Base-by-base conservation (phyloP, 2,113 vertebrate genomes). In the Salvator merianae region DNA sequence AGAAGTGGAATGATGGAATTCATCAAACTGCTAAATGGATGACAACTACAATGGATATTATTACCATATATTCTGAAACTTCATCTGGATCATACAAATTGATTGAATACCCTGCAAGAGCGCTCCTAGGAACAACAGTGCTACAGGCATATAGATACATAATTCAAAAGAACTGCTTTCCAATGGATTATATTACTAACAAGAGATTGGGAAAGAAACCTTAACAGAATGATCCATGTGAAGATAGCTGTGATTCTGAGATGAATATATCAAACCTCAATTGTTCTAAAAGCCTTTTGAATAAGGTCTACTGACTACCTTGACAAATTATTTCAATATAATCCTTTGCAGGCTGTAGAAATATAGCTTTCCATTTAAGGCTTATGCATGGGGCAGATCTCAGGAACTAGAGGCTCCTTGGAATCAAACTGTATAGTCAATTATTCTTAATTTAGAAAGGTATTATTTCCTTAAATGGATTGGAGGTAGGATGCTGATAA, bases 31-130 rank as follows among this genome's bases (percentile, higher is more conserved):
- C 32, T 73, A 40, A 83, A 88, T 77, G 89, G 66, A 89, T 89
- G 68, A 71, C 34, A 88, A 74, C 83, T 86, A 53, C 55, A 89
- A 91, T 88, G 77, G 30, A 77, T 90, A 85, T 78, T 82, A 71
- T 83, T 86, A 78, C 81, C 38, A 53, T 78, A 53, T 63, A 78
- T 69, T 43, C 24, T n/a, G 84, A 79, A 91, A 38, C n/a, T 77
- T 88, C 82, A 86, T 86, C 68, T n/a, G 76, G 47, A 74, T 77
- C 81, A 70, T 69, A 82, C 84, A 89, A 86, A 91, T 71, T 88
- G 77, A 87, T 88, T 70, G 86, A 86, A 90, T 83, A 81, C 65
- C 34, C 26, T 73, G 88, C 86, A 88, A 92, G 80, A 87, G 72
- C 69, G 89, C 50, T 89, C 68, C 34, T 79, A 84, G 89, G 74